Base-by-base conservation (phyloP, 2,888 invertebrate species). In the Strigamia transsilvanica region DNA sequence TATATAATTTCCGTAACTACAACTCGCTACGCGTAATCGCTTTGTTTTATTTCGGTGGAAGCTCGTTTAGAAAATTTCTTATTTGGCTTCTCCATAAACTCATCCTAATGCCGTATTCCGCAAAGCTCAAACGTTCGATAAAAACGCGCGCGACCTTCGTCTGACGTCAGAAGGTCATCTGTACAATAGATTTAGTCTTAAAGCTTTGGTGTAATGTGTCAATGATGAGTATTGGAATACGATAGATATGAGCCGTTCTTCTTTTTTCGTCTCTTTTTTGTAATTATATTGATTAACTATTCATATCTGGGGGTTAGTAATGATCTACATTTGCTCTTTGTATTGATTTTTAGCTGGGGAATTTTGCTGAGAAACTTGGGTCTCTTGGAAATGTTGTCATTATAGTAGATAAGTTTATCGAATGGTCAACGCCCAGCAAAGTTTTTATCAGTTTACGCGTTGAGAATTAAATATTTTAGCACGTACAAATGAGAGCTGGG, bases 121-220 rank as follows among this genome's bases (percentile, higher is more conserved):
- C 61, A 15, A 61, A 21, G 21, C 46, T 46, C 38, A 46, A 46
- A 46, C 46, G 46, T 12, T 61, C 61, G 61, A 61, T 61, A 23
- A 23, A 61, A 61, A 61, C 23, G 23, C 5, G 9, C 23, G 61
- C 61, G 61, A 61, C 61, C 61, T 61, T 61, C 23, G 2, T 12
- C 18, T 12, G 61, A 61, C 61, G 61, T 61, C 61, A 61, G 61
- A 61, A 61, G 61, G 61, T 23, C 61, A 61, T 61, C 61, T 46
- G 46, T 46, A 46, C 46, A 61, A 61, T 61, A 61, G 23, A 23
- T 61, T 61, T 23, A 10, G 13, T 21, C 23, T 61, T 61, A 12
- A 61, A 18, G 61, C 18, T 21, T n/a, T 5, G 46, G 61, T 21
- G 61, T 18, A 46, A 46, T 46, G 46, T 61, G 18, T 61, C 23